Evolutionary conservation across 2,113 vertebrate genomes (phyloP).

Genomic region (Ameiurus melas): DNA sequence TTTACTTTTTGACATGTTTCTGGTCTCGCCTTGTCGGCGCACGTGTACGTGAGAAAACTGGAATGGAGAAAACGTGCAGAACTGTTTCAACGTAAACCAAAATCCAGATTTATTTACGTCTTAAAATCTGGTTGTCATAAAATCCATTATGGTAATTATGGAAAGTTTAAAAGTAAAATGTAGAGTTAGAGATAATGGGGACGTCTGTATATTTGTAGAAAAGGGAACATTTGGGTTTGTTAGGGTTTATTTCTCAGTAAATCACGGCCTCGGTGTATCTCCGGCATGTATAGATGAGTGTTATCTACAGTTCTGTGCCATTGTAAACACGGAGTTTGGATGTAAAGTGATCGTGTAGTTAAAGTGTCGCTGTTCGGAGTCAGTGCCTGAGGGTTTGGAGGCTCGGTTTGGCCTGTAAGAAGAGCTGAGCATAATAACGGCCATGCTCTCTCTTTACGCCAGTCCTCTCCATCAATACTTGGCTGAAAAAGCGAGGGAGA

Average conservation of each 20-base stretch:
- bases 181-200: too few relatives aligned
- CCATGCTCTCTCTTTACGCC: conserved; percentile 25
- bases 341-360: conserved; percentile 40
- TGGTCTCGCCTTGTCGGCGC: neutral
- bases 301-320: neutral
- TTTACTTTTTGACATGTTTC: neutral
- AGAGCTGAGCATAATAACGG: conserved; percentile 28
- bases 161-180: neutral
- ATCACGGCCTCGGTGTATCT: neutral
- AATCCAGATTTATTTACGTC: neutral
- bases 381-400: conserved; percentile 26
- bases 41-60: neutral
- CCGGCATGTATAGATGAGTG: neutral
- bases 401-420: conserved; percentile 25
- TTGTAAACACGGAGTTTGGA: conserved; percentile 1
- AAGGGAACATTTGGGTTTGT: neutral
- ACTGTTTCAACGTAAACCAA: neutral
- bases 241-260: neutral
- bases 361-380: conserved; percentile 17
- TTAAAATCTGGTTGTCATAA: neutral
- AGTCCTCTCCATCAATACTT: conserved; percentile 30
- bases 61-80: neutral
- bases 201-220: neutral
- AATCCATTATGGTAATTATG: neutral
- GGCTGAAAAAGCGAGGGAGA: conserved; percentile 29